Base-by-base conservation (phyloP, 2,797 vertebrate genomes). In the Acanthis flammea region DNA sequence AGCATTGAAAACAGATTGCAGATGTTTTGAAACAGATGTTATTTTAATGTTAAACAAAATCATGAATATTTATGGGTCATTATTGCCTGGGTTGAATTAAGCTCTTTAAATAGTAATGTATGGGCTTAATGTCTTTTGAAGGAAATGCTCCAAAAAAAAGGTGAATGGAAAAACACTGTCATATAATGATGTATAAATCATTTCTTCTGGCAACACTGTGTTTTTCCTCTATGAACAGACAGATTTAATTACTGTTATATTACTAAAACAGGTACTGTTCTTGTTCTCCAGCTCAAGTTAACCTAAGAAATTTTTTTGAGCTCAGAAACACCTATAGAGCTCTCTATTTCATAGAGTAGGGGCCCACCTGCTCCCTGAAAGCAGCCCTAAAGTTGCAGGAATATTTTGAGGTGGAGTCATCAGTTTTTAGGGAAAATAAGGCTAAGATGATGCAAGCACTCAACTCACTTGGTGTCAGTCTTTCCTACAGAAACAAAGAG, bases 41-140 rank as follows among this genome's bases (percentile, higher is more conserved):
- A 98, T 98, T 99, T 98, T 98, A 98, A 98, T 97, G 97, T 97
- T 98, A 97, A 98, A 97, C 98, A 98, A 98, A 97, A 96, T 96
- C 97, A 99, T 99, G 99, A 99, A 99, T 99, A 99, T 99, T 98
- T 97, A 99, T 99, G 97, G 81, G 5, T 91, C 95, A 98, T 99
- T 98, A 98, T 98, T 98, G 98, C 97, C 97, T 87, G 97, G 98
- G 97, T 97, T 97, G 91, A 97, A 98, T 98, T 98, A 98, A 97
- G 96, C 96, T 39, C 51, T 95, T 96, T 97, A 97, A 97, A 96
- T 86, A 94, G 92, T 93, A 94, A 97, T 93, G 94, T 95, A 77
- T 93, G 94, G 94, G 62, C 95, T 96, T 96, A 95, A 96, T 81
- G 45, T 95, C 89, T 96, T 97, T 94, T 93, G 93, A 95, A 48